Evolutionary conservation across 2,113 vertebrate genomes (phyloP).

Genomic region (Paradisaea rubra): DNA sequence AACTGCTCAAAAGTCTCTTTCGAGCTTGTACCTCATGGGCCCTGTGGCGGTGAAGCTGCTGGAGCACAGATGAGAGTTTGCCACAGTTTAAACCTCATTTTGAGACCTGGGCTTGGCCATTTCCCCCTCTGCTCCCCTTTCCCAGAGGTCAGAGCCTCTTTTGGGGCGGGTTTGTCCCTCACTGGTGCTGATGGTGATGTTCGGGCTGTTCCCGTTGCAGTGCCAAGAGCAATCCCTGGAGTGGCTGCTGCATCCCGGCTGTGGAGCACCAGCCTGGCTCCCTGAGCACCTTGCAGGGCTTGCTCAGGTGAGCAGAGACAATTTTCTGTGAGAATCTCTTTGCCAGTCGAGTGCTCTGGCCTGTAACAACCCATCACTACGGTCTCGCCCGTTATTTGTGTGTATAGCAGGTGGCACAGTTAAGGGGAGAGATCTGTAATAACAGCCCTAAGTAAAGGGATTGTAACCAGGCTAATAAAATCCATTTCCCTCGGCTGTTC

Average conservation of each 20-base stretch:
- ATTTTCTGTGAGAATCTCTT: background rate
- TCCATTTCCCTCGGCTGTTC: background rate
- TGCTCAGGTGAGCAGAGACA: conserved; percentile 25
- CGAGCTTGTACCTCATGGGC: fast-evolving
- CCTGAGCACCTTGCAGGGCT: background rate
- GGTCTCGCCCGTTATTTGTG: background rate
- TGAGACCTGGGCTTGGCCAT: background rate
- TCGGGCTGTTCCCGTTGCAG: background rate
- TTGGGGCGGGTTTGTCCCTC: background rate
- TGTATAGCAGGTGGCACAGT: background rate
- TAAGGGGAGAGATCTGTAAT: conserved; percentile 20
- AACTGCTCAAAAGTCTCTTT: background rate
- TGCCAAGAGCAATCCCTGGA: background rate
- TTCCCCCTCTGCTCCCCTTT: background rate
- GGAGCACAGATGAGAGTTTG: background rate
- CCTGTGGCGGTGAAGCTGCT: background rate
- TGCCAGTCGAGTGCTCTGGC: background rate
- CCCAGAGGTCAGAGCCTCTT: background rate
- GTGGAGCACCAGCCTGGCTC: background rate
- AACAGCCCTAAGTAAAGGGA: conserved; percentile 8
- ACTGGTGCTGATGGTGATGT: fast-evolving
- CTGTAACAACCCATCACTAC: background rate
- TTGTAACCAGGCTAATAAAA: conserved; percentile 14
- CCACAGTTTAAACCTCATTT: background rate
- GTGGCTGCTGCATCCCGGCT: fast-evolving